A percentile compares a stretch with the other conserved stretches of the same genome.
These are phyloP conservation scores for Thunnus albacares DNA, from an alignment of 2,797 vertebrate species.

Conservation along the genomic window DNA sequence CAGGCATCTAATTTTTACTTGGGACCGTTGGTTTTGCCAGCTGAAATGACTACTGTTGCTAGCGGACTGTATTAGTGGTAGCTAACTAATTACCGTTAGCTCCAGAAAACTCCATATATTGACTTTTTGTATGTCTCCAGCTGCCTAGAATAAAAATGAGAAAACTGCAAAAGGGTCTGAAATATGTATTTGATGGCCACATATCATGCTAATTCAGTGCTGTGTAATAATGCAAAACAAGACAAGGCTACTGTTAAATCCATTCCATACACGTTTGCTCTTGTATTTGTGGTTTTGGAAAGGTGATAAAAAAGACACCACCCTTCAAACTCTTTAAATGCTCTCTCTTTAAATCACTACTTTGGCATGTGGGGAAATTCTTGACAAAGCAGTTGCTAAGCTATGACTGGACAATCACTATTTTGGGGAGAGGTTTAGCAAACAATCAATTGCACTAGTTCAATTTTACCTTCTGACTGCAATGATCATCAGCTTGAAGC, in stretches of 20 bases:
- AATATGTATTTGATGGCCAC: background rate
- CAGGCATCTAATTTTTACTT: background rate
- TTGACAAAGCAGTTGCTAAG: background rate
- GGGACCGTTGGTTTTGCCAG: background rate
- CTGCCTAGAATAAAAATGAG: background rate
- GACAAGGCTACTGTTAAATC: background rate
- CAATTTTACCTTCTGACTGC: background rate
- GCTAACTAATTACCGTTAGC: too few relatives aligned
- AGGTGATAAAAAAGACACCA: background rate
- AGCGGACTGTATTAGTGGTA: too few relatives aligned
- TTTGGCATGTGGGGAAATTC: background rate
- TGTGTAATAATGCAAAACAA: background rate
- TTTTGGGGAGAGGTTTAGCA: background rate
- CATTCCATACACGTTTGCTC: background rate
- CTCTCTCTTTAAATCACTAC: background rate
- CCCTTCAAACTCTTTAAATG: background rate
- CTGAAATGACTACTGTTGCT: background rate
- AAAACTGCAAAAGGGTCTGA: background rate
- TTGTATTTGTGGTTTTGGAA: slow-evolving; percentile 2
- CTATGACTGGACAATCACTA: background rate
- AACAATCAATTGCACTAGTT: too few relatives aligned
- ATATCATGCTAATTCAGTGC: background rate
- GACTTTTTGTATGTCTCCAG: background rate
- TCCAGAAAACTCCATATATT: too few relatives aligned
- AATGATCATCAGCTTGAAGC: background rate